Evolutionary conservation across 2,888 invertebrate genomes (phyloP), one percentile per base, ranked within the genome.

Genomic region (Ganaspis brasiliensis): DNA sequence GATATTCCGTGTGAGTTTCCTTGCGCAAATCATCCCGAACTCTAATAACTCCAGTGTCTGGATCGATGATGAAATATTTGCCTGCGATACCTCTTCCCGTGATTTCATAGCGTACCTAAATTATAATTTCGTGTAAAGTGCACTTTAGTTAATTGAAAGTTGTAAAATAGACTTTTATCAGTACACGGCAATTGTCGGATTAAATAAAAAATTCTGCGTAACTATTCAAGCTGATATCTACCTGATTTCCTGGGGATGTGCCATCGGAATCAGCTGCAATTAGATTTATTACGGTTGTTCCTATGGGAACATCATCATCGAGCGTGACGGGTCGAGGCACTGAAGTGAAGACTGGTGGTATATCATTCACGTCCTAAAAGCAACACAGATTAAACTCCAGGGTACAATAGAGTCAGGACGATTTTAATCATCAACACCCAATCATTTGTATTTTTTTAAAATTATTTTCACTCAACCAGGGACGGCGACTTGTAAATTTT

Each of bases 61-160:
- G 94, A 90, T 98, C 97, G 8, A 98, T 96, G 83, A 96, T 95
- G 93, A 98, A 98, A 91, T 97, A 98, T 85, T 96, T 96, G 0
- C 94, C 93, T 0, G 97, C 95, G 88, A 97, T 96, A 24, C 96
- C 96, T 21, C 96, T 92, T 0, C 97, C 97, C 6, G 95, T 96
- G 72, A 98, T 93, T 89, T 97, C 96, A 88, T 97, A 98, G 12
- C 93, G 92, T 8, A 93, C 92, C 93, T 93, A 74, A 10, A 40
- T n/a, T n/a, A 45, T 26, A 16, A 6, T 26, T 73, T 49, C 19
- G 24, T 14, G 24, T 3, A 45, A 31, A 61, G 40, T 61, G 16
- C 72, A 31, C n/a, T 56, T 71, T 71, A 55, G 71, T 55, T 72
- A 16, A 55, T 55, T 31, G 49, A 24, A 24, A 70, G 26, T n/a